phyloP scores from a whole-genome alignment of 1,140 invertebrate species.

The Pollicipes pollicipes region DNA sequence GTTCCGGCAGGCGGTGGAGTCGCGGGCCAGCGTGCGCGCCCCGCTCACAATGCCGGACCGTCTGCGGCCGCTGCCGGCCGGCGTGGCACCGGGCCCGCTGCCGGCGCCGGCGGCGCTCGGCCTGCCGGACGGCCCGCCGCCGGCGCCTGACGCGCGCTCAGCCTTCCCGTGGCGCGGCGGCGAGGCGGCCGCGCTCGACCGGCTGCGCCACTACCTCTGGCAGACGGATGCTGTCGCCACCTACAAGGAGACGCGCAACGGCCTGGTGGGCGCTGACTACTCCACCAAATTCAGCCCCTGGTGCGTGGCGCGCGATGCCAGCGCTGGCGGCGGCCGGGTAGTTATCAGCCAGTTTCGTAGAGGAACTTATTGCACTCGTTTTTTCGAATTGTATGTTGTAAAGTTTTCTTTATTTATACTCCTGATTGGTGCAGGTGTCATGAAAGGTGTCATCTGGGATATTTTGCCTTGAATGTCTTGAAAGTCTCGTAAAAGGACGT shows the following conservation, averaged over 20 bases:
- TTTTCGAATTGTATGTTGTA: no score
- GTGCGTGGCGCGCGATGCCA: constrained; percentile 5
- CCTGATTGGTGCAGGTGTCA: no score
- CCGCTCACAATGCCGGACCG: constrained; percentile 21
- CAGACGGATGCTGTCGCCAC: constrained; percentile 25
- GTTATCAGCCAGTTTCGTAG: no score
- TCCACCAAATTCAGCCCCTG: constrained; percentile 30
- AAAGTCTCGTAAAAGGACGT: no score
- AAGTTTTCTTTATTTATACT: no score
- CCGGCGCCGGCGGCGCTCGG: constrained; percentile 22
- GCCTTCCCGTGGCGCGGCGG: constrained; percentile 26
- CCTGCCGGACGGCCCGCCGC: constrained; percentile 2
- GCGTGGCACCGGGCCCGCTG: constrained; percentile 21
- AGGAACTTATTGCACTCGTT: no score
- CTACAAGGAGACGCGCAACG: constrained; percentile 30
- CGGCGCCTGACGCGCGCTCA: constrained; percentile 18
- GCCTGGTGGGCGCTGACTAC: constrained; percentile 28
- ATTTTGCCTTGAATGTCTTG: no score
- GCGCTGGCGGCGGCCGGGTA: no score
- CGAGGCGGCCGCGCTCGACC: constrained; percentile 23
- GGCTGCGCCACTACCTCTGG: constrained; percentile 26
- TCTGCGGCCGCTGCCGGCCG: constrained; percentile 23
- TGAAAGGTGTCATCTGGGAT: no score
- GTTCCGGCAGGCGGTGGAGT: constrained; percentile 27
- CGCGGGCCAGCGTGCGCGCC: constrained; percentile 19